phyloP scores from a whole-genome alignment of 2,113 vertebrate genomes.

The Apodemus speciosus region DNA sequence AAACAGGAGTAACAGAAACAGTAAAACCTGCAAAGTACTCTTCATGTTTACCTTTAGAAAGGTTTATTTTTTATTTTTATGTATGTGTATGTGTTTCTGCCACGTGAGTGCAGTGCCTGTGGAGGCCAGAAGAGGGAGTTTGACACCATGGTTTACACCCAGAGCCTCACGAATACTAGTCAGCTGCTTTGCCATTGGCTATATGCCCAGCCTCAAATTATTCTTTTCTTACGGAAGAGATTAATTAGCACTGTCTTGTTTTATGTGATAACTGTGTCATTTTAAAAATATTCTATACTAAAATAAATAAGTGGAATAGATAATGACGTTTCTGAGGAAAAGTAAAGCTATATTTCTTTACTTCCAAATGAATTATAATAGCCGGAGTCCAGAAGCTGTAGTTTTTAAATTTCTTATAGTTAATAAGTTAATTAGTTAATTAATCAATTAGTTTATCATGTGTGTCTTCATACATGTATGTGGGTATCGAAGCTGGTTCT shows the following conservation, averaged over 20 bases:
- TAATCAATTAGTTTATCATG: not conserved
- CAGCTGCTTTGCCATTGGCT: not conserved
- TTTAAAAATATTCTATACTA: not conserved
- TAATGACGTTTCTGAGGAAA: not conserved
- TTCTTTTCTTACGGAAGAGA: conserved; percentile 24
- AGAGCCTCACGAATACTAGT: not conserved
- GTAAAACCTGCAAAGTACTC: not conserved
- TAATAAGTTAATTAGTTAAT: not conserved
- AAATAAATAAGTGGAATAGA: conserved; percentile 40
- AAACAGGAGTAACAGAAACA: conserved; percentile 7
- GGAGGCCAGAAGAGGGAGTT: not conserved
- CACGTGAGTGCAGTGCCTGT: not conserved
- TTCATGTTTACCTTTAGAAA: not conserved
- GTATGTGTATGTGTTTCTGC: not conserved
- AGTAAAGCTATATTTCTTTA: conserved; percentile 15
- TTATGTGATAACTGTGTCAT: not conserved
- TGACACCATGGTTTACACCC: not conserved
- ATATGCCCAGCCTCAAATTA: conserved; percentile 1
- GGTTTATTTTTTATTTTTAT: not conserved
- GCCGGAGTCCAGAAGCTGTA: not conserved
- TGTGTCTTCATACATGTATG: not conserved
- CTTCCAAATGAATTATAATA: not conserved
- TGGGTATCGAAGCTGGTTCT: not conserved
- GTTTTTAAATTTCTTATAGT: too few species aligned
- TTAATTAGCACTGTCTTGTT: not conserved